Percentiles rank a stretch among this genome's conserved stretches.
Evolutionary conservation across 2,113 vertebrate genomes (phyloP).

Genomic region (Egretta garzetta): DNA sequence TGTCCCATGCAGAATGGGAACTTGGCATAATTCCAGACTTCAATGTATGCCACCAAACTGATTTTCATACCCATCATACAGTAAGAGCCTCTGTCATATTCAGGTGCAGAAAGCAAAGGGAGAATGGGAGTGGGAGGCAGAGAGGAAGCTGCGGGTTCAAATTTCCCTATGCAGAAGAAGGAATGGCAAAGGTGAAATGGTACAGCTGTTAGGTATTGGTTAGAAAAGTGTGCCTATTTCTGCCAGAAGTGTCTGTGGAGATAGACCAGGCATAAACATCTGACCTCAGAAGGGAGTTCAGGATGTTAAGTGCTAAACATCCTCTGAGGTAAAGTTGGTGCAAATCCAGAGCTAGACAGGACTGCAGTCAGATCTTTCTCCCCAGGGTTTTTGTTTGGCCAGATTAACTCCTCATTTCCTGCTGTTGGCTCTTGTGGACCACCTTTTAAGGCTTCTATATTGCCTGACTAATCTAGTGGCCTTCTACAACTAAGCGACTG

Average conservation of each 20-base stretch:
- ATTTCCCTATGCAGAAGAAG: not conserved
- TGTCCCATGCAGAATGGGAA: not conserved
- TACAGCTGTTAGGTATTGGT: not conserved
- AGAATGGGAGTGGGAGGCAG: not conserved
- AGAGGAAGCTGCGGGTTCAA: not conserved
- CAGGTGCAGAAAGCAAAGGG: not conserved
- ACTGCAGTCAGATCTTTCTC: not conserved
- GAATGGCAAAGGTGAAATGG: not conserved
- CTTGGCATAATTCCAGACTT: not conserved
- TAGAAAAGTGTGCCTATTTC: not conserved
- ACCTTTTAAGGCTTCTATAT: not conserved
- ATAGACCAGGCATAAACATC: not conserved
- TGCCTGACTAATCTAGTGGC: not conserved
- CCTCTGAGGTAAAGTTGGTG: not conserved
- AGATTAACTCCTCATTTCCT: not conserved
- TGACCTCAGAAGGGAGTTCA: not conserved
- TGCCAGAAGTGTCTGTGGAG: not conserved
- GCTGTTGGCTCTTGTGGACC: not conserved
- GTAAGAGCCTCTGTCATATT: not conserved
- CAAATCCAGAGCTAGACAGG: not conserved
- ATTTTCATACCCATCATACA: not conserved
- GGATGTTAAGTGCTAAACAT: not conserved
- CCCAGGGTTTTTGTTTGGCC: not conserved
- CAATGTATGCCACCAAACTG: not conserved
- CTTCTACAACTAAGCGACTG: not conserved